A percentile compares a stretch with the other conserved stretches of the same genome.
phyloP scores from a whole-genome alignment of 1,140 invertebrate genomes.

The Drosophila bifasciata region DNA sequence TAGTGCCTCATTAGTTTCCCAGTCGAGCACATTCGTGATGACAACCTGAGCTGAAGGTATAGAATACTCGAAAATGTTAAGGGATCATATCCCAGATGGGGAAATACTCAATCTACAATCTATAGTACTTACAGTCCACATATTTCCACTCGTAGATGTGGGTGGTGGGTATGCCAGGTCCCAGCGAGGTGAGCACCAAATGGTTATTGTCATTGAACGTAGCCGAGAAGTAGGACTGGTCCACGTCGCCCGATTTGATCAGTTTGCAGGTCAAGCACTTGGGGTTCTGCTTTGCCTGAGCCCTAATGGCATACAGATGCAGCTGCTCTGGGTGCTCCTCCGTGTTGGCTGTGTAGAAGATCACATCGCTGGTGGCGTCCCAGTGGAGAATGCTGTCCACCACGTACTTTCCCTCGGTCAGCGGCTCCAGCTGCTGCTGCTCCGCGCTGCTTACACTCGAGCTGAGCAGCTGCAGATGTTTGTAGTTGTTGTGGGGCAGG shows the following conservation, averaged over 20 bases:
- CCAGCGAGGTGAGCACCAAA: conserved; percentile 71
- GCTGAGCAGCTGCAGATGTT: conserved; percentile 88
- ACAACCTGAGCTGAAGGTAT: conserved; percentile 59
- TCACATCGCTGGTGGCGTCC: conserved; percentile 87
- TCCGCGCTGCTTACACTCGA: conserved; percentile 56
- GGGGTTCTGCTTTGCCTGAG: conserved; percentile 68
- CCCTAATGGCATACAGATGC: conserved; percentile 86
- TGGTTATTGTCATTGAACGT: conserved; percentile 73
- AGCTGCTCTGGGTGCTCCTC: conserved; percentile 86
- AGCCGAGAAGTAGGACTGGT: conserved; percentile 77
- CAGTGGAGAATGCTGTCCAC: conserved; percentile 92
- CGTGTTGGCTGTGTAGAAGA: conserved; percentile 88
- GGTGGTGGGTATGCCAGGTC: conserved; percentile 73
- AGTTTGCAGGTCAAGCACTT: conserved; percentile 86
- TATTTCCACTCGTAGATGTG: conserved; percentile 67
- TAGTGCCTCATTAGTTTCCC: conserved; percentile 71
- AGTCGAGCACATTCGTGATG: conserved; percentile 66
- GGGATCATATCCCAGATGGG: neutral
- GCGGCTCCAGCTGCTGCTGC: conserved; percentile 47
- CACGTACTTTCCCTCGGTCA: conserved; percentile 90
- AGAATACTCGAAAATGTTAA: neutral
- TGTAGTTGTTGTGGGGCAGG: conserved; percentile 88
- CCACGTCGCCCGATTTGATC: conserved; percentile 65
- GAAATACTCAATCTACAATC: neutral
- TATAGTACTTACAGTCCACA: conserved; percentile 61